These are phyloP conservation scores for Drosophila eugracilis DNA, from an alignment of 1,140 invertebrate species.

Conservation along the genomic window DNA sequence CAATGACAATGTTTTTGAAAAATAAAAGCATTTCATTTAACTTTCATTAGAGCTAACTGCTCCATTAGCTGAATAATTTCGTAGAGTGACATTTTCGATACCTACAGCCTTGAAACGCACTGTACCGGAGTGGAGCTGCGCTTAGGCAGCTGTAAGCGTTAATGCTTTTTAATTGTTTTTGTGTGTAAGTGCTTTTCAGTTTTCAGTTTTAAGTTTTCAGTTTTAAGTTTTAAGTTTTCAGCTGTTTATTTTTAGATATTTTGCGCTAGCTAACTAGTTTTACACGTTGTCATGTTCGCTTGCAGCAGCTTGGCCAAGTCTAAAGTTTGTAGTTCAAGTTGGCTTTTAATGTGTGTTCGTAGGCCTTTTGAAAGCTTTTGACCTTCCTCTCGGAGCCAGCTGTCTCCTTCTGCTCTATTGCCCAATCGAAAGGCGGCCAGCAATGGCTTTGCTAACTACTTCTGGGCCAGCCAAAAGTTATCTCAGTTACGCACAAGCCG, in stretches of 20 bases:
- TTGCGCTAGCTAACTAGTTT: constrained; percentile 73
- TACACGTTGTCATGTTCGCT: constrained; percentile 63
- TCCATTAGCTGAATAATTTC: no score
- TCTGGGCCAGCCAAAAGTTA: constrained; percentile 70
- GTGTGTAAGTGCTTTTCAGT: constrained; percentile 28
- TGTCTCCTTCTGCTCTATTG: constrained; percentile 22
- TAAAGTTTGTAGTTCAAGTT: constrained; percentile 82
- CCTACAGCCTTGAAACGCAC: constrained; percentile 25
- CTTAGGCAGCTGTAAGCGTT: constrained; percentile 77
- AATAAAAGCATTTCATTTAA: no score
- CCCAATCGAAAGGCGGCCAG: constrained; percentile 44
- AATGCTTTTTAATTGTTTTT: constrained; percentile 74
- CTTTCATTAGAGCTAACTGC: no score
- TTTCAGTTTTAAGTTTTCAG: no score
- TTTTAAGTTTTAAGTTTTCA: no score
- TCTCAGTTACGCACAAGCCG: constrained; percentile 32
- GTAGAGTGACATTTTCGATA: no score
- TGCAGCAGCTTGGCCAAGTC: constrained; percentile 60
- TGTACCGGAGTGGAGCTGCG: constrained; percentile 53
- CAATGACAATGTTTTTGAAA: no score
- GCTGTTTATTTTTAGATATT: constrained; percentile 38
- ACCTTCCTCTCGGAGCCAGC: constrained; percentile 48
- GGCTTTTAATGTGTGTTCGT: constrained; percentile 47
- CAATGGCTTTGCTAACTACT: constrained; percentile 47
- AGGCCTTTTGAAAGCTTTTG: constrained; percentile 76